Base-by-base conservation (phyloP, 2,113 vertebrate species). In the Lycaon pictus region DNA sequence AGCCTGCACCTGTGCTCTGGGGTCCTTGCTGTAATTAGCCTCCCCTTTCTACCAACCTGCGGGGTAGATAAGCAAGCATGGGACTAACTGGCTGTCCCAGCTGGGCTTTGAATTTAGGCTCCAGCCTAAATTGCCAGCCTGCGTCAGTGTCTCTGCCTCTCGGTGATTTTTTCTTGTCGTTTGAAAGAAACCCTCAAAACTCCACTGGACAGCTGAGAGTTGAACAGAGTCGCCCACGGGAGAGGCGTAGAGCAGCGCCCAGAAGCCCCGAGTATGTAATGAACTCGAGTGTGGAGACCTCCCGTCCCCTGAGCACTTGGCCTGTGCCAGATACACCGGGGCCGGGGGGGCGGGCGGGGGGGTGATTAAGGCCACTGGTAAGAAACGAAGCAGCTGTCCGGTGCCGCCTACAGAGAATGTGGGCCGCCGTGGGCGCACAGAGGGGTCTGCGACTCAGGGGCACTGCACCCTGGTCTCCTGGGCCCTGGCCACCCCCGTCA, bases 381-480 rank as follows among this genome's bases (percentile, higher is more conserved):
- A 25, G 48, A 85, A 69, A 37, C 0, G 37, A 96, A 43, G 71
- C 17, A 23, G 5, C 5, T 27, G 27, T 48, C 51, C 84, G 37
- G 5, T 20, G 11, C 25, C 13, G 37, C 55, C 23, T 9, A 51
- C 0, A 74, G 32, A 74, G 51, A 77, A 32, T 29, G 6, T 1
- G 20, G 58, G 32, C 51, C 53, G 23, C 29, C 16, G 29, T 7
- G 7, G 6, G 25, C 32, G 27, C 7, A 2, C 0, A 29, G n/a
- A 25, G 23, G 53, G 7, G 27, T 32, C 88, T 0, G 0, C 2
- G 19, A 10, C 11, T 19, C 48, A 48, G 20, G 37, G 27, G 51
- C 11, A 22, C 56, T 25, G 67, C 0, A 19, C 25, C 51, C 83
- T 4, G 0, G n/a, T 17, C 5, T 77, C 65, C 62, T n/a, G 55